Percentiles rank a stretch among this genome's conserved stretches.
phyloP scores from a whole-genome alignment of 1,140 invertebrate genomes.

The Orussus abietinus region DNA sequence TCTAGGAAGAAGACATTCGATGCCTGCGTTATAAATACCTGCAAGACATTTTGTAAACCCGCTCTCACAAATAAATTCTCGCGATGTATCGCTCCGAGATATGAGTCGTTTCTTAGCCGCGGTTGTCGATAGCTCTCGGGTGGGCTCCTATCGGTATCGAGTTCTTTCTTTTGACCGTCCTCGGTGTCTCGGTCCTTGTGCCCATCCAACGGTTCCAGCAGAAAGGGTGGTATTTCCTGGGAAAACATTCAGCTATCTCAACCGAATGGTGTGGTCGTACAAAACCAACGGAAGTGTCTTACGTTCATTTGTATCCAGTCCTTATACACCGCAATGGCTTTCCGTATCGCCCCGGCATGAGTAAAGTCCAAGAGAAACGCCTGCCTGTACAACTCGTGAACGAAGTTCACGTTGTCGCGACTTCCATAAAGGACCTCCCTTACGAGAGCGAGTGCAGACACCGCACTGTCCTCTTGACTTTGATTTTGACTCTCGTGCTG shows the following conservation, averaged over 20 bases:
- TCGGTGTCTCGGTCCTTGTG: conserved; percentile 44
- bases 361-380: conserved; percentile 87
- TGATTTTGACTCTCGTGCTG: conserved; percentile 37
- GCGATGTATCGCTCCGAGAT: conserved; percentile 73
- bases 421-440: conserved; percentile 83
- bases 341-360: conserved; percentile 80
- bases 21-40: conserved; percentile 93
- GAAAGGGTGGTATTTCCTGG: conserved; percentile 77
- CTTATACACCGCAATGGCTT: conserved; percentile 91
- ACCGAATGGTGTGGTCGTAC: too few species aligned
- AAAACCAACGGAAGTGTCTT: too few species aligned
- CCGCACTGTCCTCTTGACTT: conserved; percentile 39
- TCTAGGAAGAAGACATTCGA: conserved; percentile 89
- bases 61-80: conserved; percentile 76
- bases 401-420: conserved; percentile 90
- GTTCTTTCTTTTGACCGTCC: conserved; percentile 35
- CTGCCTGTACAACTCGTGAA: conserved; percentile 91
- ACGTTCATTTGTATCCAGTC: conserved; percentile 94
- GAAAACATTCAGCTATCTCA: conserved; percentile 24
- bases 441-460: conserved; percentile 60
- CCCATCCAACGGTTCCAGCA: conserved; percentile 75
- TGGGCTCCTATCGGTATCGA: conserved; percentile 43
- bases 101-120: conserved; percentile 76
- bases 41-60: conserved; percentile 83
- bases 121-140: conserved; percentile 57